A percentile compares a stretch with the other conserved stretches of the same genome.
Evolutionary conservation across 2,888 invertebrate genomes (phyloP).

Genomic region (Leptinotarsa rubiginosa): DNA sequence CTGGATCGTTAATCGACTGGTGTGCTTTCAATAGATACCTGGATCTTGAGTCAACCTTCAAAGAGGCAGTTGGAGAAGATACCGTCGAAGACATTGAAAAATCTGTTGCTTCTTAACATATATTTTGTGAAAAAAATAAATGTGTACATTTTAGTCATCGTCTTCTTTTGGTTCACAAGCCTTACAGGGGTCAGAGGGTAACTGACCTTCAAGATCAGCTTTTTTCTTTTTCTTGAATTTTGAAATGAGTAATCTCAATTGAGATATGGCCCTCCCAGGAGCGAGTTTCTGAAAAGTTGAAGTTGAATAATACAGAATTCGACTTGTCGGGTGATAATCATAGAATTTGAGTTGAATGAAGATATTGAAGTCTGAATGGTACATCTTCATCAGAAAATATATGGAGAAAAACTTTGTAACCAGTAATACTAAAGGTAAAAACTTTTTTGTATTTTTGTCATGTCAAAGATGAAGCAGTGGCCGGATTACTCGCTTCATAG

Average conservation of each 20-base stretch:
- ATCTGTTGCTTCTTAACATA: slow-evolving; percentile 25
- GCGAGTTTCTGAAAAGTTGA: slow-evolving; percentile 48
- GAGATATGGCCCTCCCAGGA: slow-evolving; percentile 67
- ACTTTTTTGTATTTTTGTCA: too few species aligned
- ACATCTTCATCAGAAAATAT: too few species aligned
- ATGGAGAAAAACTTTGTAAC: too few species aligned
- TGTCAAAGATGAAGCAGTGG: too few species aligned
- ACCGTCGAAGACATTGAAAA: slow-evolving; percentile 46
- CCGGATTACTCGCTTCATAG: too few species aligned
- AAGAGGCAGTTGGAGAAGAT: slow-evolving; percentile 50
- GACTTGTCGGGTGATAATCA: too few species aligned
- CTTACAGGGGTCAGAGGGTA: slow-evolving; percentile 47
- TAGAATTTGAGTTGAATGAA: too few species aligned
- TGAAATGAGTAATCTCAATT: slow-evolving; percentile 71
- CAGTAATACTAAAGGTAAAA: too few species aligned
- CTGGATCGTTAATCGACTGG: slow-evolving; percentile 67
- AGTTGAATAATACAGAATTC: too few species aligned
- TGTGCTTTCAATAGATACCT: slow-evolving; percentile 67
- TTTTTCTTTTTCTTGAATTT: slow-evolving; percentile 65
- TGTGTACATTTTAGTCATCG: slow-evolving; percentile 17
- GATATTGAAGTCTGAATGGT: too few species aligned
- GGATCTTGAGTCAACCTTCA: slow-evolving; percentile 63
- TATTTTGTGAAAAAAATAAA: slow-evolving; percentile 30
- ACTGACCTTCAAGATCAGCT: slow-evolving; percentile 52
- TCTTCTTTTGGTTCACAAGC: slow-evolving; percentile 35